These are phyloP conservation scores for Natator depressus DNA, from an alignment of 2,113 vertebrate species.

Conservation along the genomic window DNA sequence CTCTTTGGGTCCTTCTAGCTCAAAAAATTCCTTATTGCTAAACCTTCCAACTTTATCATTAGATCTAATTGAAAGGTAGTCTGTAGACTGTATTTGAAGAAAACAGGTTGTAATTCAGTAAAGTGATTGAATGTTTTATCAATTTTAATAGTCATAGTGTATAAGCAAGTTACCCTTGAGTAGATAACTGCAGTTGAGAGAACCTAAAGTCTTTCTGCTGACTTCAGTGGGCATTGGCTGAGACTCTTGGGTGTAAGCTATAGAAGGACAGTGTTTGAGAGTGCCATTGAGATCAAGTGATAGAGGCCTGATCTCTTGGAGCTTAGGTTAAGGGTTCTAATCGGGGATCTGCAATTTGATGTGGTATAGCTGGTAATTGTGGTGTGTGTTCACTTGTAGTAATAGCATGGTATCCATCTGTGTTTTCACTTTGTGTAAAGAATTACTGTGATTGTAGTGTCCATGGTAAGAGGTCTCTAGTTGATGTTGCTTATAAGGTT, in stretches of 20 bases:
- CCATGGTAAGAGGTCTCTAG: neutral
- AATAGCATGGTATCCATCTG: neutral
- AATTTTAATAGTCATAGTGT: neutral
- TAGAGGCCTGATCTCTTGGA: neutral
- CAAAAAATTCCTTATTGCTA: neutral
- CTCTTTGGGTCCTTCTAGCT: neutral
- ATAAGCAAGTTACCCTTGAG: neutral
- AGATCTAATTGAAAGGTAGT: neutral
- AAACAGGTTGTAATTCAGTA: neutral
- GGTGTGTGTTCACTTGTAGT: neutral
- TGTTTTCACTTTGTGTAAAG: neutral
- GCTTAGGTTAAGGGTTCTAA: accelerated
- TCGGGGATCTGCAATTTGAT: neutral
- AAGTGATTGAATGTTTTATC: neutral
- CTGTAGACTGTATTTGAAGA: neutral
- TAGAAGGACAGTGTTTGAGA: neutral
- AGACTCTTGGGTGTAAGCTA: neutral
- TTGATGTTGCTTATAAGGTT: neutral
- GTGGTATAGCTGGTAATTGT: neutral
- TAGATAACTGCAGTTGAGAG: neutral
- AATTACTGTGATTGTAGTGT: slow-evolving; percentile 14
- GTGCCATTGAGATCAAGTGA: slow-evolving; percentile 7
- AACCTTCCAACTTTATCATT: neutral
- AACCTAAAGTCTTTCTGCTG: neutral
- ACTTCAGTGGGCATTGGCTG: neutral